Evolutionary conservation across 1,140 invertebrate species (phyloP).

Genomic region (Trissolcus basalis): DNA sequence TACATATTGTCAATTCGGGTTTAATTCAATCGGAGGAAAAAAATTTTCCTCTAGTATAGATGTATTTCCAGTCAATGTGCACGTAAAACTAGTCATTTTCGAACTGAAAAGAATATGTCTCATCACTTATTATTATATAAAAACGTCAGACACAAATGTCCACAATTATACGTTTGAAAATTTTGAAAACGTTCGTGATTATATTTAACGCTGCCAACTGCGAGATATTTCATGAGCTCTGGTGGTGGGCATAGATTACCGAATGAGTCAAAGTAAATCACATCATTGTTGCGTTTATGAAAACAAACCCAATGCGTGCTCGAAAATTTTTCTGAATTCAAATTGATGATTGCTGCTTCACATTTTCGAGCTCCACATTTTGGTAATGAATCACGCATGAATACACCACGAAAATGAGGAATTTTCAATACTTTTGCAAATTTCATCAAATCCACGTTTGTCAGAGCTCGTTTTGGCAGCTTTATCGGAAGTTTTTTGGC

Average conservation of each 20-base stretch:
- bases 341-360: conserved; percentile 63
- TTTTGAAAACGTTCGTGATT: too few species aligned
- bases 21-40: conserved; percentile 51
- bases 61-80: conserved; percentile 13
- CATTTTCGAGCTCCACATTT: conserved; percentile 36
- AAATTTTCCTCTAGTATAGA: conserved; percentile 38
- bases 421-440: too few species aligned
- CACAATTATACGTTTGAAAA: too few species aligned
- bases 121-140: conserved; percentile 20
- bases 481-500: conserved; percentile 33
- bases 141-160: conserved; percentile 55
- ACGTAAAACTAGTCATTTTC: conserved; percentile 32
- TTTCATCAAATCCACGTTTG: too few species aligned
- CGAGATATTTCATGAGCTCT: conserved; percentile 59
- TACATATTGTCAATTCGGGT: conserved; percentile 18
- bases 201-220: too few species aligned
- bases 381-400: conserved; percentile 53
- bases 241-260: conserved; percentile 56
- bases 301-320: conserved; percentile 67
- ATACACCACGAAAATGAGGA: too few species aligned
- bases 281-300: conserved; percentile 36
- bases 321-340: conserved; percentile 50
- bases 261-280: conserved; percentile 64
- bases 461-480: too few species aligned
- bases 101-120: background rate